Percentiles rank a stretch among this genome's conserved stretches.
phyloP scores from a whole-genome alignment of 1,140 invertebrate species.

The Littorina saxatilis region DNA sequence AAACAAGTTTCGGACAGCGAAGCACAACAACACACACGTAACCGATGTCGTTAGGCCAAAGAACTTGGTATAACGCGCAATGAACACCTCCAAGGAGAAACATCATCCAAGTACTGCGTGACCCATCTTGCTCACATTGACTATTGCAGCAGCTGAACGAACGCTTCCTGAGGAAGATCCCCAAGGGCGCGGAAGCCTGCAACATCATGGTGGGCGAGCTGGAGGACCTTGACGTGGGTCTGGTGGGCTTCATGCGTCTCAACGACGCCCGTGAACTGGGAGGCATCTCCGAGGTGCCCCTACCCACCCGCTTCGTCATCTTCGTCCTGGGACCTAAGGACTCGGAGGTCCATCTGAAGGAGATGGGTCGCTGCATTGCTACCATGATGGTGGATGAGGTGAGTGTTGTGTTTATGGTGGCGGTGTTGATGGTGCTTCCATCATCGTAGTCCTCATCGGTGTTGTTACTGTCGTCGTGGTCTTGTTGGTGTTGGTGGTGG shows the following conservation, averaged over 20 bases:
- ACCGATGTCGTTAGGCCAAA: no score
- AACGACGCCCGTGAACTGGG: conserved; percentile 92
- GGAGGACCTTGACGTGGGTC: conserved; percentile 93
- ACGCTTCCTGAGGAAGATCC: conserved; percentile 85
- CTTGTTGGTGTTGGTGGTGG: conserved; percentile 84
- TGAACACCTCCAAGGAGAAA: no score
- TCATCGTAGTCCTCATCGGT: no score
- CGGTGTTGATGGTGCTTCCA: neutral
- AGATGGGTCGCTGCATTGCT: conserved; percentile 95
- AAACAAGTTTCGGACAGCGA: no score
- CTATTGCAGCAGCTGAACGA: conserved; percentile 64
- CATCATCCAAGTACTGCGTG: no score
- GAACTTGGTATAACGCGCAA: no score
- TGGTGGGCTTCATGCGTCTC: conserved; percentile 92
- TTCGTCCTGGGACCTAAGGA: conserved; percentile 92
- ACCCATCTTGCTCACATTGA: no score
- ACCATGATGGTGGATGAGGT: conserved; percentile 96
- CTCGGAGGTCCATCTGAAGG: conserved; percentile 82
- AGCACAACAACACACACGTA: no score
- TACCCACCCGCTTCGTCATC: conserved; percentile 92
- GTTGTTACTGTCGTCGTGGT: neutral
- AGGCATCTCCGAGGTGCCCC: conserved; percentile 93
- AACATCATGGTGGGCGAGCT: conserved; percentile 98
- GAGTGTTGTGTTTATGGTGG: neutral
- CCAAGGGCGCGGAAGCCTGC: conserved; percentile 94